Evolutionary conservation across 2,888 invertebrate species (phyloP).

Genomic region (Eugnorisma glareosa): DNA sequence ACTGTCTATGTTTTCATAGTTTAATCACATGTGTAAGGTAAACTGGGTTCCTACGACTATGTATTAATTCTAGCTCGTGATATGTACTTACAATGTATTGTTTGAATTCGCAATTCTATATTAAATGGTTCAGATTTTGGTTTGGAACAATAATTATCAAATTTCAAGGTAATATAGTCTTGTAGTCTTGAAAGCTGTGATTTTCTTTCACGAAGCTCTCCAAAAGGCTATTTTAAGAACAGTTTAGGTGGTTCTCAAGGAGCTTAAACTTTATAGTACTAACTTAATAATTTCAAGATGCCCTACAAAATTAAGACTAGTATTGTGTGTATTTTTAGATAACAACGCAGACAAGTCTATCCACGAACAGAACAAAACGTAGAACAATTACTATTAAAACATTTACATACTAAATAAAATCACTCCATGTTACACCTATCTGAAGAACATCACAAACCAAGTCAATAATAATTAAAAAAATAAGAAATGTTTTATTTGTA

Average conservation of each 20-base stretch:
- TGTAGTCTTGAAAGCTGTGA: background rate
- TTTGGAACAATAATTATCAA: background rate
- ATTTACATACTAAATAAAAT: background rate
- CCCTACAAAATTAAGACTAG: background rate
- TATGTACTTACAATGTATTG: background rate
- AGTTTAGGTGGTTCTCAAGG: background rate
- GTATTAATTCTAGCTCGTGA: background rate
- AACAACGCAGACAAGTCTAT: background rate
- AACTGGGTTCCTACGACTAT: background rate
- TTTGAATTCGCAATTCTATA: background rate
- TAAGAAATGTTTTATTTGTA: no score
- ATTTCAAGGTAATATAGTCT: background rate
- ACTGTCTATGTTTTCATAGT: background rate
- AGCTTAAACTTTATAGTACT: background rate
- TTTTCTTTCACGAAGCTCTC: background rate
- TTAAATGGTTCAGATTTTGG: background rate
- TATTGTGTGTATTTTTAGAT: background rate
- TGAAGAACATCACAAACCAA: no score
- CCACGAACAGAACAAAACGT: background rate
- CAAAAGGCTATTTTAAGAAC: background rate
- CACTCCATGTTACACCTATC: no score
- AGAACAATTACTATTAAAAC: background rate
- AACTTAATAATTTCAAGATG: background rate
- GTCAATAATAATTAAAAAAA: no score
- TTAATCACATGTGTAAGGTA: background rate